These are phyloP conservation scores for Lophius americanus DNA, from an alignment of 2,797 vertebrate species.

Conservation along the genomic window DNA sequence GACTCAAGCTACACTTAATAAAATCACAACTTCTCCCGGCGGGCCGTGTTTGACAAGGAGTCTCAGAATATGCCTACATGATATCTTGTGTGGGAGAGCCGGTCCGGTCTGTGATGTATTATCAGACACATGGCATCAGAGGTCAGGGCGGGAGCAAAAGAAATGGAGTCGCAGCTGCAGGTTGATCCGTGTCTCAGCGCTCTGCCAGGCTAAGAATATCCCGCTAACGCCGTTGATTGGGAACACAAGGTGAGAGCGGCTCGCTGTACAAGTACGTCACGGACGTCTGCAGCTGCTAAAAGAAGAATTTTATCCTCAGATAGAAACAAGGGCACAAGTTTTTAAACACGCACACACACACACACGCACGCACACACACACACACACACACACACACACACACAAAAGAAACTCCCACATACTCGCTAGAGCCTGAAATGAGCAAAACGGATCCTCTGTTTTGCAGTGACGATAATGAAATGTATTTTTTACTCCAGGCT, in stretches of 20 bases:
- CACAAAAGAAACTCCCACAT: too few species aligned
- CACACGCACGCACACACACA: conserved; percentile 18
- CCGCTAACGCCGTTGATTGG: conserved; percentile 61
- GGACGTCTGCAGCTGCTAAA: conserved; percentile 67
- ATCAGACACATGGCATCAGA: conserved; percentile 26
- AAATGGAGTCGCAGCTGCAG: conserved; percentile 46
- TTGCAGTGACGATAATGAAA: too few species aligned
- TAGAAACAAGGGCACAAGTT: conserved; percentile 42
- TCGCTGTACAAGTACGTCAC: conserved; percentile 71
- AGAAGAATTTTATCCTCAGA: conserved; percentile 51
- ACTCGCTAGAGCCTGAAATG: too few species aligned
- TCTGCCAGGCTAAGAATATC: conserved; percentile 69
- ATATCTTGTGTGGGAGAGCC: conserved; percentile 24
- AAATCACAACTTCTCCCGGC: neutral
- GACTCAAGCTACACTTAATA: neutral
- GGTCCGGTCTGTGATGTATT: conserved; percentile 15
- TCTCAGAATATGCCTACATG: conserved; percentile 4
- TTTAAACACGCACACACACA: conserved; percentile 22
- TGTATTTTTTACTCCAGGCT: too few species aligned
- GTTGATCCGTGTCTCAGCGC: conserved; percentile 47
- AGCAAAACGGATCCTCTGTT: too few species aligned
- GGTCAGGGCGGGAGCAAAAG: conserved; percentile 57
- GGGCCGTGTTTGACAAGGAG: conserved; percentile 15
- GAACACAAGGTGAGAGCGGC: conserved; percentile 69
- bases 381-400: conserved; percentile 8